Base-by-base conservation (phyloP, 2,797 vertebrate genomes). In the Lacerta bilineata region DNA sequence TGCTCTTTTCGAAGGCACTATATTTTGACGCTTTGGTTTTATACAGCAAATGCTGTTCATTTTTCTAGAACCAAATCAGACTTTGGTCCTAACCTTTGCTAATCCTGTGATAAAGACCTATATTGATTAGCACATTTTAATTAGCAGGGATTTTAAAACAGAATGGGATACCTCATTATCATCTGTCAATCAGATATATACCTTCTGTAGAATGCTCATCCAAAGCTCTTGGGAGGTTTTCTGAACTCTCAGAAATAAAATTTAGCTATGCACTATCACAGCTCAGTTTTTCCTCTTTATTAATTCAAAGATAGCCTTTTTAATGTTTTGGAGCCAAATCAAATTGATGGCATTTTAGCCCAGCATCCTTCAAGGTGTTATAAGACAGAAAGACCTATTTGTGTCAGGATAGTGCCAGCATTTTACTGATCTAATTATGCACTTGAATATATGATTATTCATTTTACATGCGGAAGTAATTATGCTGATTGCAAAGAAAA, bases 51-150 rank as follows among this genome's bases (percentile, higher is more conserved):
- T 8, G 11, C 50, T 43, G 33, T 79, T 71, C 11, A 2, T 69
- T 71, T 61, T 46, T 25, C 55, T 61, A 61, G 76, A 59, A 79
- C 50, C 29, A 59, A 84, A 80, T 61, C 25, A 88, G 82, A 72
- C 29, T 43, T 88, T 61, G 66, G 17, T 79, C 46, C 39, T 79
- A 59, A 71, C 29, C 50, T 84, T 33, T 79, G 55, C 27, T 84
- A 88, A 84, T 46, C 82, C 87, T 80, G 23, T 61, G 27, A 79
- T 84, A 46, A 84, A 84, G 66, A 72, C 46, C 75, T 4, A 33
- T 80, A 88, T 88, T 88, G 87, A 88, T 88, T 88, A 88, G 83
- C 87, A 80, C 66, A 74, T 80, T 88, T 84, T 84, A 88, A 88
- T 88, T 85, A 88, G 76, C 46, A 36, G 20, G 75, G 82, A 74